phyloP scores from a whole-genome alignment of 2,888 invertebrate species.

The Blastobasis lacticolella region DNA sequence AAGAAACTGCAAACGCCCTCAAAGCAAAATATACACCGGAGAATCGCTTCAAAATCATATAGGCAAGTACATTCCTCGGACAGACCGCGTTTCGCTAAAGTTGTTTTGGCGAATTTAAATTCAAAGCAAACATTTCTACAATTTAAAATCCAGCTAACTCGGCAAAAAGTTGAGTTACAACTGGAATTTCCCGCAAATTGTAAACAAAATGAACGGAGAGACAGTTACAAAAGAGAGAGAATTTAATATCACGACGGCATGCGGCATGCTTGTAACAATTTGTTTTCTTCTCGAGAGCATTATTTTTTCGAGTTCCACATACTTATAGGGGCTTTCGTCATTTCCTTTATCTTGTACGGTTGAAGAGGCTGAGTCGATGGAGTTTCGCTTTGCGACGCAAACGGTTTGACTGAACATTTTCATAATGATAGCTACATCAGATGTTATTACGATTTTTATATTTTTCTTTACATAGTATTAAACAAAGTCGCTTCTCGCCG shows the following conservation, averaged over 20 bases:
- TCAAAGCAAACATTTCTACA: constrained; percentile 40
- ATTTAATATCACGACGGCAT: constrained; percentile 62
- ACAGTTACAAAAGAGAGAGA: constrained; percentile 56
- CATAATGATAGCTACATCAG: no score
- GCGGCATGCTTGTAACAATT: constrained; percentile 55
- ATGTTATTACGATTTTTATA: no score
- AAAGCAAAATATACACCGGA: no score
- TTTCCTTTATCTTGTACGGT: constrained; percentile 19
- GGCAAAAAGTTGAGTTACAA: constrained; percentile 42
- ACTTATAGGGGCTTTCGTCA: constrained; percentile 21
- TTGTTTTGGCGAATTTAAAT: constrained; percentile 24
- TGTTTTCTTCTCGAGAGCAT: constrained; percentile 54
- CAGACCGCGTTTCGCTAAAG: neutral
- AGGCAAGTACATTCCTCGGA: no score
- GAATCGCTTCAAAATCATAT: no score
- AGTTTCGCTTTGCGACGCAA: no score
- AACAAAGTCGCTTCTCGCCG: no score
- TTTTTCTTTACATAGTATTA: no score
- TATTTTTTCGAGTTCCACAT: constrained; percentile 44
- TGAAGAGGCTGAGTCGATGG: no score
- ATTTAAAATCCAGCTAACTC: constrained; percentile 39
- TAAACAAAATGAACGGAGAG: constrained; percentile 51
- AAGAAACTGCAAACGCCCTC: no score
- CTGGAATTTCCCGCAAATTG: constrained; percentile 44
- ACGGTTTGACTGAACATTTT: no score